These are phyloP conservation scores for Teleogryllus occipitalis DNA, from an alignment of 1,140 invertebrate genomes.

Conservation along the genomic window DNA sequence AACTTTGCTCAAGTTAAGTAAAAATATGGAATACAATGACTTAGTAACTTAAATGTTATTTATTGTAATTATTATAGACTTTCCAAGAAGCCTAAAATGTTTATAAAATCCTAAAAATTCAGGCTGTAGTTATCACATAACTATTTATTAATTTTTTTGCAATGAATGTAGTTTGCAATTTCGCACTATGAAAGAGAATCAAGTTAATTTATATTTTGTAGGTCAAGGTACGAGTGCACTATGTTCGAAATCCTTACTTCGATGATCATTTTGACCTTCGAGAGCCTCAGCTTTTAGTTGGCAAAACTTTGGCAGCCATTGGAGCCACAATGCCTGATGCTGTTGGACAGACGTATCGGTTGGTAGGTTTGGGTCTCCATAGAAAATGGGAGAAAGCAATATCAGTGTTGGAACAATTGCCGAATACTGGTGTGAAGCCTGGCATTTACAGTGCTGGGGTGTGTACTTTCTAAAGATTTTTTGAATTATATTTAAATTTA, in stretches of 20 bases:
- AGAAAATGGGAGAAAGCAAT: conserved; percentile 54
- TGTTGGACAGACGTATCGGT: conserved; percentile 52
- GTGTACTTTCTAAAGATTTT: not conserved
- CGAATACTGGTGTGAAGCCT: not conserved
- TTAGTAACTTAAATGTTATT: no score
- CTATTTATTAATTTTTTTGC: no score
- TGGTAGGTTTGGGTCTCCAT: conserved; percentile 59
- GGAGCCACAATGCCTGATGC: conserved; percentile 43
- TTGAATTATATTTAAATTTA: not conserved
- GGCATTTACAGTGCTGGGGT: conserved; percentile 14
- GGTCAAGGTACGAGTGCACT: conserved; percentile 67
- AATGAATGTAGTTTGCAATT: no score
- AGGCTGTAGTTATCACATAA: no score
- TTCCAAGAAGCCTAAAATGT: no score
- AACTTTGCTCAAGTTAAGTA: no score
- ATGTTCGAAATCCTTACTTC: conserved; percentile 68
- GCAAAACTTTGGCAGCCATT: conserved; percentile 66
- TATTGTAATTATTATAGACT: no score
- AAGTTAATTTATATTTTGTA: conserved; percentile 23
- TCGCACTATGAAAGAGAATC: no score
- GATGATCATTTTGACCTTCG: conserved; percentile 82
- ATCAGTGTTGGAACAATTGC: conserved; percentile 37
- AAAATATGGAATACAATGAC: no score
- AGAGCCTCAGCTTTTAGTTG: conserved; percentile 55
- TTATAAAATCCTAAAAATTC: no score